These are phyloP conservation scores for Pseudococcus viburni DNA, from an alignment of 2,888 invertebrate genomes.

Conservation along the genomic window DNA sequence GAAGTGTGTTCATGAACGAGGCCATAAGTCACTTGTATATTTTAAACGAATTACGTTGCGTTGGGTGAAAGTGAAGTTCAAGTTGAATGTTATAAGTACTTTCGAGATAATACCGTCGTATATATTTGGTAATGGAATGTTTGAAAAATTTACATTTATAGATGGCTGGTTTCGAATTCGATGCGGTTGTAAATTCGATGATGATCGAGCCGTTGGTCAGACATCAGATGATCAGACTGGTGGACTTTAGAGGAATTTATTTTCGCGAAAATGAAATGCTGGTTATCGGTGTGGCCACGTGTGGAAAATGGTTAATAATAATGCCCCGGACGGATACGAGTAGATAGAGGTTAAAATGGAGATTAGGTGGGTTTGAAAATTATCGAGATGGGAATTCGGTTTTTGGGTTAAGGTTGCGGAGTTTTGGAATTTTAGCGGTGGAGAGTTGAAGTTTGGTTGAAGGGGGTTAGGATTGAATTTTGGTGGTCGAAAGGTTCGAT, in stretches of 20 bases:
- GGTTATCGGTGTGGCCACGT: conserved; percentile 28
- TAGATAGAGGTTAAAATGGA: not conserved
- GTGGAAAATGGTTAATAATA: not conserved
- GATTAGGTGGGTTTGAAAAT: not conserved
- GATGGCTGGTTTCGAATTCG: not conserved
- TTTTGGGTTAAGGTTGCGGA: too few species aligned
- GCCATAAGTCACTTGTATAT: conserved; percentile 54
- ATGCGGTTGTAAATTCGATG: not conserved
- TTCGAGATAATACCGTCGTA: conserved; percentile 42
- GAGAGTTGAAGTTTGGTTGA: too few species aligned
- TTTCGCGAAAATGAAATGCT: not conserved
- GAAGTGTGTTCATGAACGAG: conserved; percentile 45
- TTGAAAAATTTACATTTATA: conserved; percentile 6
- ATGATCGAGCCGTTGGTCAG: not conserved
- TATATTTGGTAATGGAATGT: conserved; percentile 25
- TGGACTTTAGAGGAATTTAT: conserved; percentile 36
- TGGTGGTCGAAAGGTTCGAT: too few species aligned
- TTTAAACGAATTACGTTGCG: conserved; percentile 25
- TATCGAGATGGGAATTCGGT: too few species aligned
- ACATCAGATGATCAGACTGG: not conserved
- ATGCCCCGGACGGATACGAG: not conserved
- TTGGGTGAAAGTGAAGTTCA: conserved; percentile 54
- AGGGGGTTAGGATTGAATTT: too few species aligned
- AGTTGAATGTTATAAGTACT: conserved; percentile 48
- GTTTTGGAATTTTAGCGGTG: too few species aligned